Evolutionary conservation across 1,140 invertebrate genomes (phyloP), one percentile per base, ranked within the genome.

Genomic region (Lordiphosa collinella): DNA sequence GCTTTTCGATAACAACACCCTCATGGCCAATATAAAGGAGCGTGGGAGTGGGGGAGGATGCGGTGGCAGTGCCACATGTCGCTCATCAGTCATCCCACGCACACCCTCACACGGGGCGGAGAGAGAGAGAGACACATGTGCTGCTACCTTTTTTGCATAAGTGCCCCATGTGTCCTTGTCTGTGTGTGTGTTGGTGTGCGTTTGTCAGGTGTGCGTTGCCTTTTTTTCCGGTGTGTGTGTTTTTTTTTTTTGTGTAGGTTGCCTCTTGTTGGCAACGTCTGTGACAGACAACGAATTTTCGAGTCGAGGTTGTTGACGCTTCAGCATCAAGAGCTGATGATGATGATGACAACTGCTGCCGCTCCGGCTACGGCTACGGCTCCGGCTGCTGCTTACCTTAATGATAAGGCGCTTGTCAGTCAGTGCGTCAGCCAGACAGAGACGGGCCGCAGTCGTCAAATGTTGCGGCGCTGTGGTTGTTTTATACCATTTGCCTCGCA

Each of bases 321-420:
- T 35, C 22, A 12, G 31, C 66, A 53, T 44, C 43, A 40, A 34
- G 38, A 47, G 47, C 62, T 78, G 72, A 54, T 72, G 70, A 68
- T 59, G 74, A 53, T 67, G 76, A 82, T 64, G 58, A 82, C 70
- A 55, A 61, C 76, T 67, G 72, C 72, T 60, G 52, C 18, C 11
- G 55, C 18, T 41, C 10, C 52, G 22, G 43, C 43, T 47, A 29
- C 7, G 25, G 25, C 25, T 8, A 37, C 34, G 44, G 62, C 18
- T 66, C 41, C 37, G 63, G 64, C 56, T 69, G 65, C 65, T 80
- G 71, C 72, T 82, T 82, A 84, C 78, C 78, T 84, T 82, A 82
- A 82, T 82, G 78, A 82, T 82, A 82, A 82, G 78, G 78, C 78
- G 72, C 78, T 84, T 82, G 78, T 82, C 78, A 82, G 76, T 80